A percentile compares a stretch with the other conserved stretches of the same genome.
Conservation (phyloP, 1,140 invertebrate species). For the Spodoptera litura region DNA sequence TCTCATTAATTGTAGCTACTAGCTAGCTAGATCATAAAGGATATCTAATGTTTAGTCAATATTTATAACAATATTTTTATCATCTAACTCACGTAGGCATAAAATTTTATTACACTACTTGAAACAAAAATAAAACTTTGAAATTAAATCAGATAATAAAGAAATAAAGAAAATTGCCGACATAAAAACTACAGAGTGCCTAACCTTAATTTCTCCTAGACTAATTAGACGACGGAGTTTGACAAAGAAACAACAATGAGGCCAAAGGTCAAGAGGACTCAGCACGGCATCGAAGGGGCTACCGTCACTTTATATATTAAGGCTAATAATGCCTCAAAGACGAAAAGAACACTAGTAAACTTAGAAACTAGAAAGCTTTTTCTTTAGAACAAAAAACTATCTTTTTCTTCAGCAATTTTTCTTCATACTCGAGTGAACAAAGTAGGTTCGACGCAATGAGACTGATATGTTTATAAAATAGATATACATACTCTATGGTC, state of each 20-base stretch:
- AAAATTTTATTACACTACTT: not conserved
- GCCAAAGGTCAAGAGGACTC: not conserved
- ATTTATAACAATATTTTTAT: not conserved
- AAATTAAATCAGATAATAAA: not conserved
- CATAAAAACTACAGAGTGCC: not conserved
- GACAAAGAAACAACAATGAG: not conserved
- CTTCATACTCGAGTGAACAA: slow-evolving; percentile 3
- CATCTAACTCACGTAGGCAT: not conserved
- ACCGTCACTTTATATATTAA: slow-evolving; percentile 16
- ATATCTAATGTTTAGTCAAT: too few relatives aligned
- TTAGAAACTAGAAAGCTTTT: slow-evolving; percentile 2
- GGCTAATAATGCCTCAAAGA: not conserved
- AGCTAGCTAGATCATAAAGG: too few relatives aligned
- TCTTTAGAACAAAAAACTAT: not conserved
- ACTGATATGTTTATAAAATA: slow-evolving; percentile 2
- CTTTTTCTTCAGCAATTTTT: not conserved
- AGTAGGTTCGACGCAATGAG: slow-evolving; percentile 2
- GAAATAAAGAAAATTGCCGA: slow-evolving; percentile 1
- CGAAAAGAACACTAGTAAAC: too few relatives aligned
- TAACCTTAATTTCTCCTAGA: not conserved
- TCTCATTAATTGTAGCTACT: not conserved
- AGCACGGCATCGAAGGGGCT: not conserved
- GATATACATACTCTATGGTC: too few relatives aligned
- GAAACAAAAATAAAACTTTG: not conserved
- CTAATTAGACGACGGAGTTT: slow-evolving; percentile 12